Evolutionary conservation across 2,797 vertebrate species (phyloP).

Genomic region (Poecilia gillii): DNA sequence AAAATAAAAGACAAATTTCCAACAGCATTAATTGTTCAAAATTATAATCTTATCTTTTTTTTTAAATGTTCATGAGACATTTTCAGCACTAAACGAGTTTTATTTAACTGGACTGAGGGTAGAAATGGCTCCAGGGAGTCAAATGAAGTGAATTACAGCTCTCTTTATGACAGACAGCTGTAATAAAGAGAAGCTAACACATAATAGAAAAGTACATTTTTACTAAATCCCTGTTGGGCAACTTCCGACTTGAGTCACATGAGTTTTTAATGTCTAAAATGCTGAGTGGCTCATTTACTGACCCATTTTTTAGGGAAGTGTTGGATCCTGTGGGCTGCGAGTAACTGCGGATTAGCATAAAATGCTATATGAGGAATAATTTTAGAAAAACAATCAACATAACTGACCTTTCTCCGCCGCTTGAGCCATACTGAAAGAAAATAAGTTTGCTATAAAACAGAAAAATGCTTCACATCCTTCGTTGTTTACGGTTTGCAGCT

Average conservation of each 20-base stretch:
- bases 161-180: neutral
- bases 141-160: no score
- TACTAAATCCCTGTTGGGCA: neutral
- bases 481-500: constrained; percentile 46
- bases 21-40: neutral
- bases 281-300: constrained; percentile 46
- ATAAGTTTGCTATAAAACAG: neutral
- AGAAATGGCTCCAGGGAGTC: neutral
- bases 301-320: constrained; percentile 23
- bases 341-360: neutral
- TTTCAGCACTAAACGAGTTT: neutral
- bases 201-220: neutral
- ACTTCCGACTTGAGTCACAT: constrained; percentile 34
- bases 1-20: neutral
- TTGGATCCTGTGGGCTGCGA: neutral
- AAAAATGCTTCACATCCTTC: constrained; percentile 19
- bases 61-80: neutral
- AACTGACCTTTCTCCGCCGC: constrained; percentile 77
- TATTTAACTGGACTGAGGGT: neutral
- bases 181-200: neutral
- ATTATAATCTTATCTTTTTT: neutral
- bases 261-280: constrained; percentile 28
- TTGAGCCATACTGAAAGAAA: constrained; percentile 59
- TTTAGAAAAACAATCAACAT: neutral
- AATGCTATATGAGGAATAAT: neutral